Evolutionary conservation across 2,113 vertebrate species (phyloP).

Genomic region (Gallinago jamesoni): DNA sequence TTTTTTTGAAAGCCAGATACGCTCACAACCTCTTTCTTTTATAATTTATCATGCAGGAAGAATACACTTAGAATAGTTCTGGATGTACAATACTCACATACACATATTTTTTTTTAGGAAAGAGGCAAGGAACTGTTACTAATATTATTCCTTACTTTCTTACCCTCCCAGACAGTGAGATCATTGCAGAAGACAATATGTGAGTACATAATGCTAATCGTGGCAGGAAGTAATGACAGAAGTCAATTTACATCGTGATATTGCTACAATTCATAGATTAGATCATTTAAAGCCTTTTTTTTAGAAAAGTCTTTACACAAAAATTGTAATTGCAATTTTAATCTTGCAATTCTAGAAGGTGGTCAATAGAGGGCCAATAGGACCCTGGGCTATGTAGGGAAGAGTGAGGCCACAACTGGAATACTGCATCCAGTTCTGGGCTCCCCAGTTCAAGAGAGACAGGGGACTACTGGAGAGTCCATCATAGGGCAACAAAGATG

Average conservation of each 20-base stretch:
- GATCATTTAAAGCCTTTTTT: background rate
- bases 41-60: background rate
- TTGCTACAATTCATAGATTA: background rate
- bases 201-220: background rate
- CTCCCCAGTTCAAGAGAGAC: too few relatives aligned
- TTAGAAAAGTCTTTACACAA: background rate
- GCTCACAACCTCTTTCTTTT: background rate
- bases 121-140: background rate
- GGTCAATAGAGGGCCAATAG: too few relatives aligned
- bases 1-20: background rate
- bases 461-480: too few relatives aligned
- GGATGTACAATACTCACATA: background rate
- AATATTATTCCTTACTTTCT: background rate
- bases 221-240: background rate
- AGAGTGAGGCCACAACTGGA: too few relatives aligned
- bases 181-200: background rate
- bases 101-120: background rate
- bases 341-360: background rate
- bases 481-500: too few relatives aligned
- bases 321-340: background rate
- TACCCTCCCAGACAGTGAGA: background rate
- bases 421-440: too few relatives aligned
- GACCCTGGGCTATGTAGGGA: too few relatives aligned
- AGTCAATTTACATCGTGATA: background rate
- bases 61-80: background rate